These are phyloP conservation scores for Tolmerus cingulatus DNA, from an alignment of 2,888 invertebrate genomes.

Conservation along the genomic window DNA sequence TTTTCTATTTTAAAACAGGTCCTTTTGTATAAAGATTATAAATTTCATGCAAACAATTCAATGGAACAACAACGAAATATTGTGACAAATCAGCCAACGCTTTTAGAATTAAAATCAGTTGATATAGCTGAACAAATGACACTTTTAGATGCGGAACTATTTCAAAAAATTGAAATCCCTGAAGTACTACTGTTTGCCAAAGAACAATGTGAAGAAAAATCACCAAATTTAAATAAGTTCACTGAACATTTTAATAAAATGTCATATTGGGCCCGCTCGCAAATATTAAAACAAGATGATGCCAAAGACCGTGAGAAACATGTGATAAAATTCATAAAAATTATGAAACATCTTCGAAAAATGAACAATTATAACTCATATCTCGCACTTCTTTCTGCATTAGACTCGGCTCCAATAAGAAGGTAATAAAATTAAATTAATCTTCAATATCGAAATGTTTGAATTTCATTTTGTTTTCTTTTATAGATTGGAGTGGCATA, in stretches of 20 bases:
- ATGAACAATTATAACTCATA: constrained; percentile 99
- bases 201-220: constrained; percentile 95
- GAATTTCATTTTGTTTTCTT: background rate
- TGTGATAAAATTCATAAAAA: constrained; percentile 94
- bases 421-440: constrained; percentile 52
- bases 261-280: constrained; percentile 97
- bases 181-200: constrained; percentile 97
- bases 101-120: constrained; percentile 92
- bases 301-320: constrained; percentile 95
- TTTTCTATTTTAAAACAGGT: constrained; percentile 51
- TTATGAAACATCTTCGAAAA: constrained; percentile 96
- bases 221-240: constrained; percentile 95
- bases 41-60: constrained; percentile 61
- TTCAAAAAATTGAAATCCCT: constrained; percentile 95
- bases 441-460: background rate
- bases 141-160: constrained; percentile 90
- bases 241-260: constrained; percentile 99
- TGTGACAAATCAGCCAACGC: constrained; percentile 69
- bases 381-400: constrained; percentile 92
- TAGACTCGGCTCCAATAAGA: constrained; percentile 92
- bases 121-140: constrained; percentile 99
- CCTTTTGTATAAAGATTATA: constrained; percentile 58
- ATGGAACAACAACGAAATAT: constrained; percentile 66
- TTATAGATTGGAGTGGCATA: constrained; percentile 90
- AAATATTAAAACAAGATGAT: constrained; percentile 89